Percentiles rank a stretch among this genome's conserved stretches.
Conservation (phyloP, 1,140 invertebrate genomes). For the Nasonia longicornis region DNA sequence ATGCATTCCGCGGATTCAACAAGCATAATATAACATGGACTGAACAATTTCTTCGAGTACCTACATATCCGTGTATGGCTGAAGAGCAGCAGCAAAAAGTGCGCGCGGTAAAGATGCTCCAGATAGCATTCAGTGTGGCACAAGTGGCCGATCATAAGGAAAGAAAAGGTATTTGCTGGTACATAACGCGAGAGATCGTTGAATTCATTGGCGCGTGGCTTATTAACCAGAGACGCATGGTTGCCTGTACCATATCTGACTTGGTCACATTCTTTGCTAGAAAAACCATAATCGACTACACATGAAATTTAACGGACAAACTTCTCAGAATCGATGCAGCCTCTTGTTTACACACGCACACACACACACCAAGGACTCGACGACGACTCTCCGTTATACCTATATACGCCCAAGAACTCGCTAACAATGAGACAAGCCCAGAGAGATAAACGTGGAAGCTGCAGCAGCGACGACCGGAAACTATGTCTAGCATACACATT, state of each 20-base stretch:
- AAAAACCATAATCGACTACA: no score
- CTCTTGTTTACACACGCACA: no score
- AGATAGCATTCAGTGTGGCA: neutral
- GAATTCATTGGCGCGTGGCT: neutral
- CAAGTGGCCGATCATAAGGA: neutral
- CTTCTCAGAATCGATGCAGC: no score
- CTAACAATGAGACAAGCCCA: neutral
- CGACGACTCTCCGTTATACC: neutral
- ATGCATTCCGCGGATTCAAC: no score
- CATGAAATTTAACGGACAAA: no score
- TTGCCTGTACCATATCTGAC: neutral
- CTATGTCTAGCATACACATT: neutral
- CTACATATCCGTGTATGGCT: neutral
- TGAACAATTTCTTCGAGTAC: neutral
- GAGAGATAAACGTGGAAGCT: neutral
- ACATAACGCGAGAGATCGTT: neutral
- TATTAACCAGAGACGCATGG: neutral
- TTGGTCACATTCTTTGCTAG: no score
- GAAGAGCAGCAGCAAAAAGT: neutral
- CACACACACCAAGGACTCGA: no score
- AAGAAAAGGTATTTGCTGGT: neutral
- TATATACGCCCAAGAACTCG: neutral
- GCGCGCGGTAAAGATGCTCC: neutral
- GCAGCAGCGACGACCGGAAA: neutral
- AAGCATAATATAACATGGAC: no score